These are phyloP conservation scores for Lasioglossum figueresi DNA, from an alignment of 2,888 invertebrate species.

Conservation along the genomic window DNA sequence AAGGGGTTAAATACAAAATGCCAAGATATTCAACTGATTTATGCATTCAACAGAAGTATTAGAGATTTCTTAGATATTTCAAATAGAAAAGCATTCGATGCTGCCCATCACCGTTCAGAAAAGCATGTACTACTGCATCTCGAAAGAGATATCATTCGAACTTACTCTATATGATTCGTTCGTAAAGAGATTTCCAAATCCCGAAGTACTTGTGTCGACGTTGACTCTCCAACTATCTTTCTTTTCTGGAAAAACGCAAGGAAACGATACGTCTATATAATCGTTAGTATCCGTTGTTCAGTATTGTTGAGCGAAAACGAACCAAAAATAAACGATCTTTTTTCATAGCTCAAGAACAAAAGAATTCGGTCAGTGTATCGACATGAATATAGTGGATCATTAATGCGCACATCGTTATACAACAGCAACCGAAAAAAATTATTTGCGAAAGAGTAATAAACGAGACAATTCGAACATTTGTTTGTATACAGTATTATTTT, in stretches of 20 bases:
- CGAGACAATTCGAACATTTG: background rate
- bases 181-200: slow-evolving; percentile 99
- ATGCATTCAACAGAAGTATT: too few species aligned
- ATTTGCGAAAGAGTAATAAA: background rate
- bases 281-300: slow-evolving; percentile 75
- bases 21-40: too few species aligned
- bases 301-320: slow-evolving; percentile 34
- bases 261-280: slow-evolving; percentile 83
- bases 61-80: too few species aligned
- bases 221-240: slow-evolving; percentile 98
- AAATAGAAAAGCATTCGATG: too few species aligned
- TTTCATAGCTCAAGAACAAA: slow-evolving; percentile 17
- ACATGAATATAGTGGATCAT: background rate
- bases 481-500: background rate
- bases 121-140: background rate
- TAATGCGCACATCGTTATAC: background rate
- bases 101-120: too few species aligned
- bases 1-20: too few species aligned
- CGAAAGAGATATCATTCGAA: background rate
- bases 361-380: background rate
- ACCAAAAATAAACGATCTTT: slow-evolving; percentile 51
- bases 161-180: slow-evolving; percentile 99
- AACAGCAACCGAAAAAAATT: background rate
- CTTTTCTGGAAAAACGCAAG: slow-evolving; percentile 92
- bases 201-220: slow-evolving; percentile 98